phyloP scores from a whole-genome alignment of 1,140 invertebrate species.

The Drosophila punjabiensis region DNA sequence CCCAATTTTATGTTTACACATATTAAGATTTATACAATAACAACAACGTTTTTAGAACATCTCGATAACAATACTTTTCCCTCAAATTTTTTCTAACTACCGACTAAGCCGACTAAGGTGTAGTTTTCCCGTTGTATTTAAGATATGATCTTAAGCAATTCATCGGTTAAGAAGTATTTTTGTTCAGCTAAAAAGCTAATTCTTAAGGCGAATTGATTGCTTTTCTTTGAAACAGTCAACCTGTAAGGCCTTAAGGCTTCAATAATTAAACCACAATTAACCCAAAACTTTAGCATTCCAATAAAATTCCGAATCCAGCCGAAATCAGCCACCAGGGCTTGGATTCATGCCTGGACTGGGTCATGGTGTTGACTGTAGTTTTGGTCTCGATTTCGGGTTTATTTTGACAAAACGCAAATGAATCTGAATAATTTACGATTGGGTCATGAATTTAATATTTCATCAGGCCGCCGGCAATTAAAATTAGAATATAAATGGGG shows the following conservation, averaged over 20 bases:
- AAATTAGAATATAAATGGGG: constrained; percentile 60
- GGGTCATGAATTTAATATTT: constrained; percentile 56
- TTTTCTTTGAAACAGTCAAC: not conserved
- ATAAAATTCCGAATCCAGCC: constrained; percentile 8
- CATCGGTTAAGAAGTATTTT: not conserved
- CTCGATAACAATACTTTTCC: too few species aligned
- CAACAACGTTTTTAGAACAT: too few species aligned
- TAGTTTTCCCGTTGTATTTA: too few species aligned
- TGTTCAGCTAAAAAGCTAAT: not conserved
- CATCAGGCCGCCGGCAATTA: constrained; percentile 49
- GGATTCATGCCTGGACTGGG: constrained; percentile 4
- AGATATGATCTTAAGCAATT: not conserved
- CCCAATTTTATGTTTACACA: too few species aligned
- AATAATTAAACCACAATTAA: constrained; percentile 36
- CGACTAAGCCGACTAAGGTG: too few species aligned
- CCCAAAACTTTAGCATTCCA: constrained; percentile 30
- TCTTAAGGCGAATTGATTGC: not conserved
- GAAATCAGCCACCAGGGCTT: constrained; percentile 10
- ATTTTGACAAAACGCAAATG: constrained; percentile 51
- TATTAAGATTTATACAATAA: too few species aligned
- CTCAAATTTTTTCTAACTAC: too few species aligned
- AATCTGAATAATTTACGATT: constrained; percentile 49
- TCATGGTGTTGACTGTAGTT: constrained; percentile 5
- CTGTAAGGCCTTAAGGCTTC: not conserved
- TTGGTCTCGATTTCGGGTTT: constrained; percentile 42